Percentiles rank a stretch among this genome's conserved stretches.
phyloP scores from a whole-genome alignment of 2,113 vertebrate species.

The Larimichthys crocea region DNA sequence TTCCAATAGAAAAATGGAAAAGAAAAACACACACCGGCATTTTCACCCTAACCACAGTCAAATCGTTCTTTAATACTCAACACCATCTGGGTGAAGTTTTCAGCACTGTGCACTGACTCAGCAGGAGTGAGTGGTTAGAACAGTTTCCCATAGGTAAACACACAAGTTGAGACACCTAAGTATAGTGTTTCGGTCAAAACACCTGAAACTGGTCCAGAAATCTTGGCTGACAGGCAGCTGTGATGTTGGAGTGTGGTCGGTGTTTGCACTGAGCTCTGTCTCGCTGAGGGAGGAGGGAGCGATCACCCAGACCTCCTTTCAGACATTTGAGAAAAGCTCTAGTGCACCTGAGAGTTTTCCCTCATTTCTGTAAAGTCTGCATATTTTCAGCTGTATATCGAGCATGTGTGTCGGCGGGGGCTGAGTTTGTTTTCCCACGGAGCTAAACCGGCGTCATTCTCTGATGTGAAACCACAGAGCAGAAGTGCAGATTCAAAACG shows the following conservation, averaged over 20 bases:
- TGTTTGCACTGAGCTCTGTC: constrained; percentile 40
- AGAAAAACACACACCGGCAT: neutral
- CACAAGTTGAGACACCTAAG: neutral
- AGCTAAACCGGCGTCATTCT: constrained; percentile 13
- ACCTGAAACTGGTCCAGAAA: constrained; percentile 24
- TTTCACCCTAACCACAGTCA: neutral
- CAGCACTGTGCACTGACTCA: neutral
- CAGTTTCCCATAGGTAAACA: neutral
- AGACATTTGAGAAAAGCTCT: constrained; percentile 56
- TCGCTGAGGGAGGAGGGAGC: neutral
- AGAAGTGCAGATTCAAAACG: neutral
- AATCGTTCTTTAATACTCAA: neutral
- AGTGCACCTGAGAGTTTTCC: constrained; percentile 62
- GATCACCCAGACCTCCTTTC: neutral
- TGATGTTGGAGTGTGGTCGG: constrained; percentile 17
- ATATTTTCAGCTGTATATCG: neutral
- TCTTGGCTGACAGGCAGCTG: constrained; percentile 52
- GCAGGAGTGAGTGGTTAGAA: neutral
- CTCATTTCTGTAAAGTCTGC: constrained; percentile 49
- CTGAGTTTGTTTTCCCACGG: constrained; percentile 1
- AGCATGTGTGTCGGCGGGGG: neutral
- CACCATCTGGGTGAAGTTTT: neutral
- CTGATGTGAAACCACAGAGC: neutral
- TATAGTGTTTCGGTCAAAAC: neutral
- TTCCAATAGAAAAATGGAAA: neutral